These are phyloP conservation scores for Drosophila melanogaster DNA, from an alignment of 1,140 invertebrate genomes.

Conservation along the genomic window DNA sequence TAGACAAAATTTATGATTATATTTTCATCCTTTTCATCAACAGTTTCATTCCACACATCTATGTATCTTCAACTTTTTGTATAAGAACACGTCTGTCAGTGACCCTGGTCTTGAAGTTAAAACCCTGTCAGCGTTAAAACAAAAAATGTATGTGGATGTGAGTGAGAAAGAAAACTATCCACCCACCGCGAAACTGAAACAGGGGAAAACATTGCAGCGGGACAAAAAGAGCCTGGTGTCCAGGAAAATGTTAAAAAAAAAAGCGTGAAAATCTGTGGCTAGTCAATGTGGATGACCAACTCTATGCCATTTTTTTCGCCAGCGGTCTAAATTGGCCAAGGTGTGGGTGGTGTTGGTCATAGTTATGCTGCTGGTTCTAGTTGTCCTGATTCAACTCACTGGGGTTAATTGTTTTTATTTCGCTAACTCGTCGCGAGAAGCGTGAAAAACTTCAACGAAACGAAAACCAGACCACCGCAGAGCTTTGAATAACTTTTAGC, in stretches of 20 bases:
- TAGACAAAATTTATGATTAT: too few relatives aligned
- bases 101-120: slow-evolving; percentile 35
- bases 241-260: slow-evolving; percentile 31
- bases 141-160: slow-evolving; percentile 55
- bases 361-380: slow-evolving; percentile 1
- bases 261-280: slow-evolving; percentile 68
- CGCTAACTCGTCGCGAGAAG: slow-evolving; percentile 44
- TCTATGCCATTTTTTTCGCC: slow-evolving; percentile 21
- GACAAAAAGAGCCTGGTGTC: slow-evolving; percentile 8
- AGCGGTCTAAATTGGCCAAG: slow-evolving; percentile 11
- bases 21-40: too few relatives aligned
- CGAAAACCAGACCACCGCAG: slow-evolving; percentile 35
- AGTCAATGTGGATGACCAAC: slow-evolving; percentile 61
- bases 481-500: slow-evolving; percentile 77
- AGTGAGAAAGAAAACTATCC: slow-evolving; percentile 8
- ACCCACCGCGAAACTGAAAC: neutral
- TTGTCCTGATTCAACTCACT: slow-evolving; percentile 39
- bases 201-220: neutral
- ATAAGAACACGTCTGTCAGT: slow-evolving; percentile 12
- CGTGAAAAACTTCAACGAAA: slow-evolving; percentile 26
- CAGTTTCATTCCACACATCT: neutral
- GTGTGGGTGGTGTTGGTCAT: slow-evolving; percentile 3
- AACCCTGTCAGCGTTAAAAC: slow-evolving; percentile 58
- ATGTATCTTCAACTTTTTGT: neutral
- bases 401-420: slow-evolving; percentile 71